A percentile compares a stretch with the other conserved stretches of the same genome.
phyloP scores from a whole-genome alignment of 1,140 invertebrate species.

The Ceratoteleas bidentatus region DNA sequence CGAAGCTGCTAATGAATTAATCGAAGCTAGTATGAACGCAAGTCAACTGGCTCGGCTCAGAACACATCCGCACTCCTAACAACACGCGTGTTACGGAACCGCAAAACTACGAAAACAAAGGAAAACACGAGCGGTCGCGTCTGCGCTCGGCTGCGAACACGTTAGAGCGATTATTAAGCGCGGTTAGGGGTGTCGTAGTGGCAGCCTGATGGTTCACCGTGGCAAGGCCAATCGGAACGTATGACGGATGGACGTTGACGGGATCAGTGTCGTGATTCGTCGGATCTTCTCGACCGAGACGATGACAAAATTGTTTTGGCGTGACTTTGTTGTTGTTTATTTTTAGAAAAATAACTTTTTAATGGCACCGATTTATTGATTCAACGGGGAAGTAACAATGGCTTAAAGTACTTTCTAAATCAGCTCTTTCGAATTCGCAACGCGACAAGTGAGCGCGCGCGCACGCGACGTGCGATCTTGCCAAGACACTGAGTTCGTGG shows the following conservation, averaged over 20 bases:
- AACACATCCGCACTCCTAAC: slow-evolving; percentile 46
- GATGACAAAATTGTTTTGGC: slow-evolving; percentile 37
- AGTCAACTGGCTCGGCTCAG: slow-evolving; percentile 37
- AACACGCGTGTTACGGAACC: slow-evolving; percentile 44
- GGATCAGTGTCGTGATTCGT: slow-evolving; percentile 29
- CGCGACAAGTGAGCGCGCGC: slow-evolving; percentile 27
- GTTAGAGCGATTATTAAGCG: slow-evolving; percentile 24
- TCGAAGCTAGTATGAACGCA: slow-evolving; percentile 44
- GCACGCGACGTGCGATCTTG: slow-evolving; percentile 35
- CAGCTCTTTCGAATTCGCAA: slow-evolving; percentile 21
- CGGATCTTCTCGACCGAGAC: slow-evolving; percentile 22
- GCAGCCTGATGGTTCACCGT: slow-evolving; percentile 54
- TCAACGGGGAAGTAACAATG: slow-evolving; percentile 41
- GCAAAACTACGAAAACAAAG: slow-evolving; percentile 51
- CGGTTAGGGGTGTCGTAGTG: slow-evolving; percentile 10
- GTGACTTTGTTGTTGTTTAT: too few relatives aligned
- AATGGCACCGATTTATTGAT: slow-evolving; percentile 47
- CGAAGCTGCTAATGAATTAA: slow-evolving; percentile 63
- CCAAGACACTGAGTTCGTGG: slow-evolving; percentile 66
- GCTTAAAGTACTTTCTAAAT: slow-evolving; percentile 40
- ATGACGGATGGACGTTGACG: slow-evolving; percentile 27
- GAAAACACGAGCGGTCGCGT: too few relatives aligned
- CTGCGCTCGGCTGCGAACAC: slow-evolving; percentile 15
- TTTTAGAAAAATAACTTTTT: slow-evolving; percentile 51
- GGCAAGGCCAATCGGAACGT: slow-evolving; percentile 41